A percentile compares a stretch with the other conserved stretches of the same genome.
Conservation (phyloP, 2,888 invertebrate species). For the Melanostoma scalare region DNA sequence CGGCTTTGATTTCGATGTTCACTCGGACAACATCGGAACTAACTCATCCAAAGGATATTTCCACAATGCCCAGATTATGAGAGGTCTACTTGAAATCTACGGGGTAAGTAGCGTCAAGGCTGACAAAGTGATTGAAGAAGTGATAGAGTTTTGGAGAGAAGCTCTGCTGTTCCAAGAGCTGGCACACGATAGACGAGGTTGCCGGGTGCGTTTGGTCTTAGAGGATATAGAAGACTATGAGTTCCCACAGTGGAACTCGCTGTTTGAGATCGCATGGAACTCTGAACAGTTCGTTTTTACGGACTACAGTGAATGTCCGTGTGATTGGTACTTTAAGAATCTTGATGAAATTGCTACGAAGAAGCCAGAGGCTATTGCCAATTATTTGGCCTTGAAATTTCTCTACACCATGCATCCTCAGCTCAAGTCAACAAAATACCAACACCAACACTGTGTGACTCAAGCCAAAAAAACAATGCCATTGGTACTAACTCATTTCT, state of each 20-base stretch:
- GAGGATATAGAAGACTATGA: not conserved
- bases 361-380: constrained; percentile 77
- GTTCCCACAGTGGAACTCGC: constrained; percentile 75
- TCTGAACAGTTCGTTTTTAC: constrained; percentile 57
- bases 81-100: constrained; percentile 75
- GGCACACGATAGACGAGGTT: constrained; percentile 74
- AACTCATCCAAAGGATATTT: constrained; percentile 76
- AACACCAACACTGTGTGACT: constrained; percentile 61
- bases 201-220: not conserved
- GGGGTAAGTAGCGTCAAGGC: constrained; percentile 74
- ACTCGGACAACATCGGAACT: constrained; percentile 78
- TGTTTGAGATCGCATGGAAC: constrained; percentile 78
- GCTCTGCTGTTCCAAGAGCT: constrained; percentile 73
- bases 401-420: constrained; percentile 77
- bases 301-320: constrained; percentile 69
- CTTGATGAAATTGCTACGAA: constrained; percentile 76
- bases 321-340: constrained; percentile 76
- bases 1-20: constrained; percentile 78
- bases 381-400: constrained; percentile 79
- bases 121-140: constrained; percentile 73
- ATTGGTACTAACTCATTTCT: constrained; percentile 6
- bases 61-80: constrained; percentile 77
- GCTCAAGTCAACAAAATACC: constrained; percentile 74
- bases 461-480: constrained; percentile 43
- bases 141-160: constrained; percentile 78